Evolutionary conservation across 2,888 invertebrate species (phyloP).

Genomic region (Gymnoscelis rufifasciata): DNA sequence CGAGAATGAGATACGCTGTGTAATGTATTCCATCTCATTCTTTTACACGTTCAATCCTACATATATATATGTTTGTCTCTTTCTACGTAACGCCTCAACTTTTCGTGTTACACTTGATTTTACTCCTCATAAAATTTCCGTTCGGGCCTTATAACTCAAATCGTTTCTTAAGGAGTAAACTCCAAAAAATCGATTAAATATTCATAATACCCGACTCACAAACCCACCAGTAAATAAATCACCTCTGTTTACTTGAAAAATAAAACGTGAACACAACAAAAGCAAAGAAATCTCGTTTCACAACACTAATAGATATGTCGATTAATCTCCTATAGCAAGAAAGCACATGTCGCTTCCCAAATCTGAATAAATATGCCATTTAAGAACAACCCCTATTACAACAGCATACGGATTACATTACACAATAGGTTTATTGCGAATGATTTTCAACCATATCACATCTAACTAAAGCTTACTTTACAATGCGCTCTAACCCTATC

Average conservation of each 20-base stretch:
- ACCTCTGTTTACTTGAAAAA: not conserved
- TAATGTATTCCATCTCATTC: no score
- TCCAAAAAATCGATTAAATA: no score
- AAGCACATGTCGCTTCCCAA: conserved; percentile 23
- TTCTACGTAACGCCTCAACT: no score
- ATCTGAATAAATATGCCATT: conserved; percentile 19
- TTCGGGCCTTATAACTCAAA: no score
- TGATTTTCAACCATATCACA: conserved; percentile 6
- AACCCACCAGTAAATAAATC: no score
- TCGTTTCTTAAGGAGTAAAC: no score
- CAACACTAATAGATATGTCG: conserved; percentile 22
- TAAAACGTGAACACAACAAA: conserved; percentile 2
- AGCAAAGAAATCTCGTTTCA: conserved; percentile 18
- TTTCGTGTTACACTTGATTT: no score
- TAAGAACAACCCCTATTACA: conserved; percentile 15
- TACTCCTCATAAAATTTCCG: no score
- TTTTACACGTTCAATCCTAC: no score
- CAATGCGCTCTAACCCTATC: conserved; percentile 5
- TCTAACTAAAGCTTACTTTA: conserved; percentile 3
- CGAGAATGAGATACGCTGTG: no score
- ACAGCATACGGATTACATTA: conserved; percentile 7
- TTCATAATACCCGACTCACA: no score
- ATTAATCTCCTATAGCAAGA: conserved; percentile 24
- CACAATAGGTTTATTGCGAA: not conserved
- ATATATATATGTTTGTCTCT: no score